Conservation (phyloP, 1,140 invertebrate species). For the Halictus rubicundus region DNA sequence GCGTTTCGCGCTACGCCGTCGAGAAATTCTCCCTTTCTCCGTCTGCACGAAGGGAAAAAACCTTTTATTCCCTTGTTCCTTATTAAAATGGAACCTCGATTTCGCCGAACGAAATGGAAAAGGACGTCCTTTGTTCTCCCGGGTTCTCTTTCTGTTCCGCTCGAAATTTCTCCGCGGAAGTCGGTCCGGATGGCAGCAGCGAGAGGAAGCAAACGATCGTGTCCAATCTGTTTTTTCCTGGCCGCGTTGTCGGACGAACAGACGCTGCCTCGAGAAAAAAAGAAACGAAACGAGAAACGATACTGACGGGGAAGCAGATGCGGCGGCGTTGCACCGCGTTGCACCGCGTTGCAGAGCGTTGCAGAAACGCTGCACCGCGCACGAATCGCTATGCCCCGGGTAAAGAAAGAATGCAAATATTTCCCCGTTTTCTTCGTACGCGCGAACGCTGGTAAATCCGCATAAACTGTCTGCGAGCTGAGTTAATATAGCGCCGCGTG, state of each 20-base stretch:
- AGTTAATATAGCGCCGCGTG: slow-evolving; percentile 11
- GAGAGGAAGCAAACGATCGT: not conserved
- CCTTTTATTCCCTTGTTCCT: slow-evolving; percentile 2
- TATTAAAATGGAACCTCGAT: not conserved
- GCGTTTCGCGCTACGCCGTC: slow-evolving; percentile 3
- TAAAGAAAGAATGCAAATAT: slow-evolving; percentile 8
- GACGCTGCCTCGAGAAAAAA: not conserved
- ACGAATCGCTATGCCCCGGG: too few relatives aligned
- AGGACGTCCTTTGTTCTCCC: too few relatives aligned
- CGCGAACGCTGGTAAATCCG: not conserved
- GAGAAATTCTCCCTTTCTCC: too few relatives aligned
- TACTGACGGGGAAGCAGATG: not conserved
- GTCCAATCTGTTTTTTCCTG: not conserved
- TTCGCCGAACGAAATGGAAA: not conserved
- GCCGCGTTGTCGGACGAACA: too few relatives aligned
- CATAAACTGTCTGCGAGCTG: slow-evolving; percentile 2
- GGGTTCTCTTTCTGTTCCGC: not conserved
- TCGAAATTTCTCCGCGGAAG: not conserved
- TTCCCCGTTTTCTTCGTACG: not conserved
- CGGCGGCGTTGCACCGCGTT: too few relatives aligned
- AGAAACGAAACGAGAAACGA: too few relatives aligned
- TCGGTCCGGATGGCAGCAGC: not conserved
- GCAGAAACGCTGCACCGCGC: too few relatives aligned
- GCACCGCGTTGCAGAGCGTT: too few relatives aligned
- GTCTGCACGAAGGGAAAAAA: too few relatives aligned